Conservation (phyloP, 2,888 invertebrate genomes). For the Agrochola lota region DNA sequence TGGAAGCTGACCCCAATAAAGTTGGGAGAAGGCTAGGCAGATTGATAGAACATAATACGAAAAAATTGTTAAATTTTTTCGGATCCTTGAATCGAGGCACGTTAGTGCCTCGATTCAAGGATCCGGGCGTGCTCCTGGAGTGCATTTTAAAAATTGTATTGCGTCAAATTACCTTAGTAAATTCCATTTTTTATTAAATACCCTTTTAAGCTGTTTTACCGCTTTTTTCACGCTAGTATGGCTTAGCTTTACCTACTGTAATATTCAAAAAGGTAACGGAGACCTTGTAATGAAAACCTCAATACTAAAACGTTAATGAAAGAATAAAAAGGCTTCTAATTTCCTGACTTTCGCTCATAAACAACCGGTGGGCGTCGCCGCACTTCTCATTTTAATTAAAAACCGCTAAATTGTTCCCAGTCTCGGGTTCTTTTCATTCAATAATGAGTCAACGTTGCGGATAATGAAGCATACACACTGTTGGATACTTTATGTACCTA, state of each 20-base stretch:
- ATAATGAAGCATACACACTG: slow-evolving; percentile 60
- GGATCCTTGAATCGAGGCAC: too few species aligned
- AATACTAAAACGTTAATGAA: slow-evolving; percentile 40
- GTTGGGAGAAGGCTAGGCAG: too few species aligned
- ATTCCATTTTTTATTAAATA: background rate
- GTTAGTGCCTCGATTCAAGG: background rate
- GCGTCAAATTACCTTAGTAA: too few species aligned
- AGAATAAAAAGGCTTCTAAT: slow-evolving; percentile 55
- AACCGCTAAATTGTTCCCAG: slow-evolving; percentile 66
- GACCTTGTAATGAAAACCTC: slow-evolving; percentile 6
- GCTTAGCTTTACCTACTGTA: background rate
- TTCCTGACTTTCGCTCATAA: slow-evolving; percentile 55
- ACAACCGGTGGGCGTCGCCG: slow-evolving; percentile 36
- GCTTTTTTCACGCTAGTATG: background rate
- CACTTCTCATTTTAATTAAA: slow-evolving; percentile 68
- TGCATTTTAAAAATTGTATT: background rate
- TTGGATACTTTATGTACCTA: slow-evolving; percentile 4
- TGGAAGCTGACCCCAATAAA: too few species aligned
- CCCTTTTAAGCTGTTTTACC: background rate
- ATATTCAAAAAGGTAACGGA: background rate
- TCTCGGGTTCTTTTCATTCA: slow-evolving; percentile 64
- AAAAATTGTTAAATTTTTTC: too few species aligned
- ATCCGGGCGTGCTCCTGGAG: background rate
- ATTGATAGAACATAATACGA: background rate
- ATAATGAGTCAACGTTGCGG: slow-evolving; percentile 63